phyloP scores from a whole-genome alignment of 2,797 vertebrate species.

The Argya squamiceps region DNA sequence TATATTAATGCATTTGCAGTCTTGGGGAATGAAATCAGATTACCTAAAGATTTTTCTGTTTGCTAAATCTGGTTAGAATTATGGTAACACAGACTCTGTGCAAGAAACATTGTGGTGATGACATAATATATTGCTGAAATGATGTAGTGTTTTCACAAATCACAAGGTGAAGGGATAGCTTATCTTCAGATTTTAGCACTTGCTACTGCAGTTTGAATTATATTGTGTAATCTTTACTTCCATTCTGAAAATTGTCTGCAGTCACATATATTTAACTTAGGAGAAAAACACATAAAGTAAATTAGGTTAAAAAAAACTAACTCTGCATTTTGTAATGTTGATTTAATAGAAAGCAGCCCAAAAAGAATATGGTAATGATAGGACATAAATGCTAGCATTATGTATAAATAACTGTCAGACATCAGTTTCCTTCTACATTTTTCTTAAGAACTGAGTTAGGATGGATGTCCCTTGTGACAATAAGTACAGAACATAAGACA shows the following conservation, averaged over 20 bases:
- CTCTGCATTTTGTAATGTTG: slow-evolving; percentile 21
- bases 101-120: not conserved
- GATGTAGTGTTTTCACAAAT: slow-evolving; percentile 35
- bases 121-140: slow-evolving; percentile 7
- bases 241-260: not conserved
- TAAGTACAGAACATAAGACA: slow-evolving; percentile 46
- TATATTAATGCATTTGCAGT: not conserved
- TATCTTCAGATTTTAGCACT: slow-evolving; percentile 23
- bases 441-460: slow-evolving; percentile 16
- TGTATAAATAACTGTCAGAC: slow-evolving; percentile 26
- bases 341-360: slow-evolving; percentile 11
- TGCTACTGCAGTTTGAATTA: not conserved
- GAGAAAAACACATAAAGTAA: not conserved
- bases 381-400: not conserved
- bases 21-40: not conserved
- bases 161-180: not conserved
- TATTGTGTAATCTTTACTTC: not conserved
- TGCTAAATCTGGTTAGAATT: not conserved
- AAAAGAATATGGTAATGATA: not conserved
- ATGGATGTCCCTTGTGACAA: slow-evolving; percentile 29
- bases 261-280: slow-evolving; percentile 31
- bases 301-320: slow-evolving; percentile 33
- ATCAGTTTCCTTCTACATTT: slow-evolving; percentile 32
- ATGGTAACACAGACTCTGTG: not conserved
- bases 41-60: not conserved